A percentile compares a stretch with the other conserved stretches of the same genome.
phyloP scores from a whole-genome alignment of 1,140 invertebrate species.

The Berghia stephanieae region DNA sequence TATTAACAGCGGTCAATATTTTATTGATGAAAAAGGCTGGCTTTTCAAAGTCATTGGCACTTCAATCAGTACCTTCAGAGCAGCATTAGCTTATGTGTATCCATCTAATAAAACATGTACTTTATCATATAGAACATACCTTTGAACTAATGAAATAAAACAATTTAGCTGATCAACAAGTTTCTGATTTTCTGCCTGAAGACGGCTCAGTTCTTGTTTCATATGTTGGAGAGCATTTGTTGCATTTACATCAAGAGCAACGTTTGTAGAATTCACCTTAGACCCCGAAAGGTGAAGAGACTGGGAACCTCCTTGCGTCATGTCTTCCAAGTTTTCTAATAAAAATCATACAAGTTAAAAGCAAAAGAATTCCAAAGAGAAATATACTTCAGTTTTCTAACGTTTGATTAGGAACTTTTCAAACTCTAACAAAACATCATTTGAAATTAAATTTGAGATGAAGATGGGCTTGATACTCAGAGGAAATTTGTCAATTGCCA shows the following conservation, averaged over 20 bases:
- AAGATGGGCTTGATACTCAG: no score
- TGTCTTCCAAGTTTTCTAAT: neutral
- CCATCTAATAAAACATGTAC: neutral
- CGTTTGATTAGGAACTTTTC: no score
- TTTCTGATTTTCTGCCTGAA: constrained; percentile 39
- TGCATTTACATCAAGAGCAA: constrained; percentile 26
- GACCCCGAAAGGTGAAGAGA: constrained; percentile 11
- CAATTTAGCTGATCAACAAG: constrained; percentile 45
- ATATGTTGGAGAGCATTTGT: constrained; percentile 36
- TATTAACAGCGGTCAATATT: neutral
- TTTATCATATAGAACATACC: constrained; percentile 40
- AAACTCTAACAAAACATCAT: no score
- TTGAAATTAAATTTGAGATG: no score
- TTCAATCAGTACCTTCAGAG: neutral
- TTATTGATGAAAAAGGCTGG: neutral
- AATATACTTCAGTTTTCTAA: no score
- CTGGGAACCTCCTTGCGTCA: constrained; percentile 20
- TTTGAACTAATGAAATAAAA: constrained; percentile 46
- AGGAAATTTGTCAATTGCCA: no score
- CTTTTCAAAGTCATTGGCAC: neutral
- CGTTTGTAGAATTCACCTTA: constrained; percentile 15
- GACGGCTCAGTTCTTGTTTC: constrained; percentile 40
- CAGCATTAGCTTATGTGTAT: neutral
- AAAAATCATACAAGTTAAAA: neutral
- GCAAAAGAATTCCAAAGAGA: no score